A percentile compares a stretch with the other conserved stretches of the same genome.
Evolutionary conservation across 2,797 vertebrate genomes (phyloP).

Genomic region (Naso thynnoides): DNA sequence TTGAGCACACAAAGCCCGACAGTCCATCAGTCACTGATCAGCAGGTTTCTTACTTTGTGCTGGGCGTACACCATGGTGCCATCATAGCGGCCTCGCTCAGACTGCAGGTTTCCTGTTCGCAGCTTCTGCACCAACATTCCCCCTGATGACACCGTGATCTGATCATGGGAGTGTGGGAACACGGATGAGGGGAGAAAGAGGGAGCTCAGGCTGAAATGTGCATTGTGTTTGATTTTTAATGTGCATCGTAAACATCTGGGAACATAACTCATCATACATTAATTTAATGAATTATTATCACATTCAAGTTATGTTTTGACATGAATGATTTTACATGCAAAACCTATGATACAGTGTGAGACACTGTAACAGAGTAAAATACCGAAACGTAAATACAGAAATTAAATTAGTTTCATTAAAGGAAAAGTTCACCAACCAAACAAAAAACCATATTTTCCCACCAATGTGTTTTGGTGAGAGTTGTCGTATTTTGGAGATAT

Average conservation of each 20-base stretch:
- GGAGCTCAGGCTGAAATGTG: background rate
- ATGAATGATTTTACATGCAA: background rate
- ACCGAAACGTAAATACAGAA: background rate
- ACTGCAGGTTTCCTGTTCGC: constrained; percentile 86
- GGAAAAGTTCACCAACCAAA: background rate
- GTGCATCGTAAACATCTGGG: background rate
- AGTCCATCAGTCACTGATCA: background rate
- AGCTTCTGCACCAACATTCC: constrained; percentile 89
- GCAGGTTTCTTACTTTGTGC: constrained; percentile 80
- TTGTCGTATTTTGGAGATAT: too few species aligned
- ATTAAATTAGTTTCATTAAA: background rate
- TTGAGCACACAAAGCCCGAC: background rate
- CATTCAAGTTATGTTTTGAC: background rate
- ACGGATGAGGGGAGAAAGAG: background rate
- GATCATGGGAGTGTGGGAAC: constrained; percentile 2
- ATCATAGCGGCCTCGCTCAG: constrained; percentile 82
- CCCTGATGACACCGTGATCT: constrained; percentile 86
- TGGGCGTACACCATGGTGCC: constrained; percentile 88
- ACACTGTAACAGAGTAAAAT: background rate
- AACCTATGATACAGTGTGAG: background rate
- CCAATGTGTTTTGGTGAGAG: too few species aligned
- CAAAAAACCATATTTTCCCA: too few species aligned
- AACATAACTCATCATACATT: too few species aligned
- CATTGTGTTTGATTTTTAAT: background rate
- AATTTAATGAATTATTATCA: background rate